Percentiles rank a stretch among this genome's conserved stretches.
phyloP scores from a whole-genome alignment of 2,113 vertebrate species.

The Craseonycteris thonglongyai region DNA sequence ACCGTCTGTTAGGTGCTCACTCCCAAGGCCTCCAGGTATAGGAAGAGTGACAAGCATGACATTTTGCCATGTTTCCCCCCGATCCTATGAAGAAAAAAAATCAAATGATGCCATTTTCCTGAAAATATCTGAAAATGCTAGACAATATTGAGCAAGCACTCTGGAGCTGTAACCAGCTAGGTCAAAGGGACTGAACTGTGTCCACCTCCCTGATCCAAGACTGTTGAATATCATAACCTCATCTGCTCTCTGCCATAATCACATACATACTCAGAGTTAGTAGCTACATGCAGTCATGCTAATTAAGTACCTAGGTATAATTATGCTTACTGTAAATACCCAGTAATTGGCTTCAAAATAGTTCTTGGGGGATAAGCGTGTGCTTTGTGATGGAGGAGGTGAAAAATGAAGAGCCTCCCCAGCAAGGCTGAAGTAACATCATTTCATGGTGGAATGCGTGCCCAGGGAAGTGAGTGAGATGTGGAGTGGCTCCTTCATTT shows the following conservation, averaged over 20 bases:
- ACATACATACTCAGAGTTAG: conserved; percentile 75
- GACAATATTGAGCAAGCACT: not conserved
- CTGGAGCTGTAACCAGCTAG: not conserved
- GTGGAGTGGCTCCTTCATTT: not conserved
- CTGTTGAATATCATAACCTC: conserved; percentile 59
- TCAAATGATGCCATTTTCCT: not conserved
- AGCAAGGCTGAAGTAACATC: not conserved
- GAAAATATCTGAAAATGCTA: not conserved
- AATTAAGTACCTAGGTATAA: conserved; percentile 82
- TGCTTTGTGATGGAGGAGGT: not conserved
- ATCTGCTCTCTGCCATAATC: conserved; percentile 74
- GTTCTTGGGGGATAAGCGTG: conserved; percentile 50
- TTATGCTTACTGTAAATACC: conserved; percentile 80
- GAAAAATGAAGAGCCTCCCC: not conserved
- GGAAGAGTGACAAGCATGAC: not conserved
- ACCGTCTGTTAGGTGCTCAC: not conserved
- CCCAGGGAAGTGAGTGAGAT: not conserved
- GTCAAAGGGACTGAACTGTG: not conserved
- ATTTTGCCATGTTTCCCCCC: not conserved
- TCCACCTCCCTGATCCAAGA: not conserved
- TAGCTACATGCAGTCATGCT: conserved; percentile 78
- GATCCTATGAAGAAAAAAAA: not conserved
- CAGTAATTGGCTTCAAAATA: conserved; percentile 75
- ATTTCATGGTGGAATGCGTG: fast-evolving
- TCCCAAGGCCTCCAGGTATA: not conserved